Conservation (phyloP, 2,888 invertebrate species). For the Diogma glabrata region DNA sequence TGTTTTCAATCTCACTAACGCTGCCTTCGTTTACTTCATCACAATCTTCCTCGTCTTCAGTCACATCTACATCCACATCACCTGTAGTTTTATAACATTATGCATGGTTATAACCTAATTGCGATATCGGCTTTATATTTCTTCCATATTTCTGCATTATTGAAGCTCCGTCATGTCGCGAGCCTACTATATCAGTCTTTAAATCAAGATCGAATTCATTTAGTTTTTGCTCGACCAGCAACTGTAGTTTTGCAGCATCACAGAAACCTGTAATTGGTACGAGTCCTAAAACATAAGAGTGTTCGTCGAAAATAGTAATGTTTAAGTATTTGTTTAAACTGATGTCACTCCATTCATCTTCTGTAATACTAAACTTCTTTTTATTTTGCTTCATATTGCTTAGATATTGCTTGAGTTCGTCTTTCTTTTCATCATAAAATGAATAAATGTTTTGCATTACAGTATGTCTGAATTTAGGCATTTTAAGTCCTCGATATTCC, state of each 20-base stretch:
- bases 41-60: constrained; percentile 4
- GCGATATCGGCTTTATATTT: not conserved
- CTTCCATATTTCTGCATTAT: not conserved
- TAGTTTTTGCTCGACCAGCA: not conserved
- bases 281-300: too few relatives aligned
- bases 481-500: not conserved
- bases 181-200: not conserved
- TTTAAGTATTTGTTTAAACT: too few relatives aligned
- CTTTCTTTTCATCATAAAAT: constrained; percentile 5
- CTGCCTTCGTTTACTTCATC: not conserved
- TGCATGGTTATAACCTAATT: constrained; percentile 4
- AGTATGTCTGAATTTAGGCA: too few relatives aligned
- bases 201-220: not conserved
- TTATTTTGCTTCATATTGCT: not conserved
- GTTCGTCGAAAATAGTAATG: too few relatives aligned
- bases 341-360: constrained; percentile 3
- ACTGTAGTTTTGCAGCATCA: not conserved
- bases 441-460: not conserved
- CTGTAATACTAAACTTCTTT: not conserved
- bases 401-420: not conserved
- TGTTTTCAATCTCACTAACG: too few relatives aligned
- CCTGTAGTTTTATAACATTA: not conserved
- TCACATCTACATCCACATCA: not conserved
- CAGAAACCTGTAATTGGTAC: not conserved
- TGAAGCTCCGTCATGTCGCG: not conserved